Percentiles rank a stretch among this genome's conserved stretches.
phyloP scores from a whole-genome alignment of 2,888 invertebrate genomes.

The Mycogona germanica region DNA sequence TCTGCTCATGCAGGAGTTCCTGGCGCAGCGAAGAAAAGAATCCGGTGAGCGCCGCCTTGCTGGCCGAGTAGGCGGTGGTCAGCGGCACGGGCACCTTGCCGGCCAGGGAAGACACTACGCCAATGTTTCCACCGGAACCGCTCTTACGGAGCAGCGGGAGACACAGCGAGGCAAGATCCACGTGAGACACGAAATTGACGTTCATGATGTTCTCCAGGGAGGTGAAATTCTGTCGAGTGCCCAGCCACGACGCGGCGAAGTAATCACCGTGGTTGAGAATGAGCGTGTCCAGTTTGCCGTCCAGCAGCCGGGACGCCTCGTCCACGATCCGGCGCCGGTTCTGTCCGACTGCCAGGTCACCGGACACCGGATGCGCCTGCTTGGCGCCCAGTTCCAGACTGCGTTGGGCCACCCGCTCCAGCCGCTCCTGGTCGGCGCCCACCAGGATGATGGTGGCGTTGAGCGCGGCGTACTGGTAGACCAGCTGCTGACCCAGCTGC shows the following conservation, averaged over 20 bases:
- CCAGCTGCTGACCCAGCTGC: slow-evolving; percentile 3
- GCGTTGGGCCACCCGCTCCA: not conserved
- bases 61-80: not conserved
- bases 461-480: slow-evolving; percentile 1
- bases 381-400: slow-evolving; percentile 1
- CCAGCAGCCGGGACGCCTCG: not conserved
- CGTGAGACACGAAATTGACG: slow-evolving; percentile 32
- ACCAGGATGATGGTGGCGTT: not conserved
- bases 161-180: slow-evolving; percentile 30
- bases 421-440: not conserved
- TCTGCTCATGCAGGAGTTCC: not conserved
- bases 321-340: not conserved
- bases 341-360: not conserved
- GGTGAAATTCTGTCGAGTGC: not conserved
- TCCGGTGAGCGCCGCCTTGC: slow-evolving; percentile 15
- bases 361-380: not conserved
- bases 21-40: slow-evolving; percentile 15
- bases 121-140: slow-evolving; percentile 27
- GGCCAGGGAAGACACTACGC: slow-evolving; percentile 30
- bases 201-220: slow-evolving; percentile 20
- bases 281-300: not conserved
- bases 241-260: not conserved
- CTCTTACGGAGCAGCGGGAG: slow-evolving; percentile 27
- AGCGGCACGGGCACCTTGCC: not conserved
- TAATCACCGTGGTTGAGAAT: not conserved